These are phyloP conservation scores for Euwallacea similis DNA, from an alignment of 1,140 invertebrate genomes.

Conservation along the genomic window DNA sequence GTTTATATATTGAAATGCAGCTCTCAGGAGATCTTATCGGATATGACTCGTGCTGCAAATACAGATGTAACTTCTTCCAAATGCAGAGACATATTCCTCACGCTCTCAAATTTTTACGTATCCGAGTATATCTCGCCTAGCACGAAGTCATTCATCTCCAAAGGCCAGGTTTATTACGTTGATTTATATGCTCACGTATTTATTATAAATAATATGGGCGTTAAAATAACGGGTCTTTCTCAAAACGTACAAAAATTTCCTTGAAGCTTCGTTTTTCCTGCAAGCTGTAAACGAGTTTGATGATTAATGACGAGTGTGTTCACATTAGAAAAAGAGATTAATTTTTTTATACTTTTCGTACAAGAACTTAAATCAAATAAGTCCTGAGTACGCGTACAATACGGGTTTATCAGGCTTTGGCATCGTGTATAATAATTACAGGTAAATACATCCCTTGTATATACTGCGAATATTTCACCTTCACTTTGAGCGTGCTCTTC, in stretches of 20 bases:
- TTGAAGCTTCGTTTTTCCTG: neutral
- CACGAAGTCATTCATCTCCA: slow-evolving; percentile 22
- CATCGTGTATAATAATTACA: slow-evolving; percentile 29
- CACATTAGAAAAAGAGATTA: too few species aligned
- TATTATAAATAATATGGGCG: neutral
- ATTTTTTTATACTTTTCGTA: too few species aligned
- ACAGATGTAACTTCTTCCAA: neutral
- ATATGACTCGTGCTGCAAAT: neutral
- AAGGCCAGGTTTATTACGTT: neutral
- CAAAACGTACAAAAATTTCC: slow-evolving; percentile 1
- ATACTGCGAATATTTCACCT: slow-evolving; percentile 28
- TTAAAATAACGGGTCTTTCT: slow-evolving; percentile 6
- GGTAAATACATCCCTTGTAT: slow-evolving; percentile 26
- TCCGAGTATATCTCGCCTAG: slow-evolving; percentile 2
- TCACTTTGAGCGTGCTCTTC: slow-evolving; percentile 31
- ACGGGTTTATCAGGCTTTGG: slow-evolving; percentile 4
- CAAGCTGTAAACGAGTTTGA: too few species aligned
- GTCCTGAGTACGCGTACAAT: too few species aligned
- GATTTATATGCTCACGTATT: slow-evolving; percentile 4
- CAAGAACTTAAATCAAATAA: too few species aligned
- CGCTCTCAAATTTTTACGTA: slow-evolving; percentile 11
- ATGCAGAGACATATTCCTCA: slow-evolving; percentile 6
- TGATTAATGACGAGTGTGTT: too few species aligned
- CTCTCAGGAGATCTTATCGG: neutral
- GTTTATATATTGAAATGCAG: neutral